Evolutionary conservation across 2,888 invertebrate genomes (phyloP).

Genomic region (Drosophila hamatofila): DNA sequence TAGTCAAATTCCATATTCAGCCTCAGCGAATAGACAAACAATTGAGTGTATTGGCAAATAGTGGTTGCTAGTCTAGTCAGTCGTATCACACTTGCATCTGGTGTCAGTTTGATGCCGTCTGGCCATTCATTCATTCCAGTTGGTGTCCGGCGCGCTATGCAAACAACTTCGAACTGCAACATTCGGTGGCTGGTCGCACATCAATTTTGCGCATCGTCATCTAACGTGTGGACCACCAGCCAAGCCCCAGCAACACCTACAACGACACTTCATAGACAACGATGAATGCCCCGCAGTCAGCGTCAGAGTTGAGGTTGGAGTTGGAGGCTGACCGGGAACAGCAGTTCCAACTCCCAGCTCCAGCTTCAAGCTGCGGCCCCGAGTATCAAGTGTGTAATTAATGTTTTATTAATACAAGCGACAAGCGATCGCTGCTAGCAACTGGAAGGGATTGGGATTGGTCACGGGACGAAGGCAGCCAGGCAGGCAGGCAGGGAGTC

Average conservation of each 20-base stretch:
- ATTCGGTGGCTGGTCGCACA: slow-evolving; percentile 69
- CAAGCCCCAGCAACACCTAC: slow-evolving; percentile 72
- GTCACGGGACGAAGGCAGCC: slow-evolving; percentile 21
- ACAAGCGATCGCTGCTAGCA: slow-evolving; percentile 82
- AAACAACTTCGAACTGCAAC: slow-evolving; percentile 37
- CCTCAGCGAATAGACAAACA: not conserved
- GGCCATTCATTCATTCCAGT: slow-evolving; percentile 38
- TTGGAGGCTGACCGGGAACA: slow-evolving; percentile 3
- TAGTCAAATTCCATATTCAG: not conserved
- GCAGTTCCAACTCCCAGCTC: slow-evolving; percentile 17
- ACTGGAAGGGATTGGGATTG: slow-evolving; percentile 25
- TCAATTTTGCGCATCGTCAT: slow-evolving; percentile 79
- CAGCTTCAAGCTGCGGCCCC: slow-evolving; percentile 34
- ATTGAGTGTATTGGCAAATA: slow-evolving; percentile 18
- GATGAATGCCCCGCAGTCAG: not conserved
- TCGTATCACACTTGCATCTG: slow-evolving; percentile 42
- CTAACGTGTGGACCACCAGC: slow-evolving; percentile 78
- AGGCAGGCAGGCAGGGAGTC: slow-evolving; percentile 14
- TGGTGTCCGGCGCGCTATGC: slow-evolving; percentile 6
- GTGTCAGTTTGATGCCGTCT: slow-evolving; percentile 44
- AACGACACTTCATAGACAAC: slow-evolving; percentile 74
- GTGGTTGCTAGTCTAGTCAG: not conserved
- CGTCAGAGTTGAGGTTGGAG: slow-evolving; percentile 4
- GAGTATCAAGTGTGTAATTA: slow-evolving; percentile 83
- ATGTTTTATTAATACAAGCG: slow-evolving; percentile 85